These are phyloP conservation scores for Oncorhynchus tshawytscha DNA, from an alignment of 2,113 vertebrate genomes.

Conservation along the genomic window DNA sequence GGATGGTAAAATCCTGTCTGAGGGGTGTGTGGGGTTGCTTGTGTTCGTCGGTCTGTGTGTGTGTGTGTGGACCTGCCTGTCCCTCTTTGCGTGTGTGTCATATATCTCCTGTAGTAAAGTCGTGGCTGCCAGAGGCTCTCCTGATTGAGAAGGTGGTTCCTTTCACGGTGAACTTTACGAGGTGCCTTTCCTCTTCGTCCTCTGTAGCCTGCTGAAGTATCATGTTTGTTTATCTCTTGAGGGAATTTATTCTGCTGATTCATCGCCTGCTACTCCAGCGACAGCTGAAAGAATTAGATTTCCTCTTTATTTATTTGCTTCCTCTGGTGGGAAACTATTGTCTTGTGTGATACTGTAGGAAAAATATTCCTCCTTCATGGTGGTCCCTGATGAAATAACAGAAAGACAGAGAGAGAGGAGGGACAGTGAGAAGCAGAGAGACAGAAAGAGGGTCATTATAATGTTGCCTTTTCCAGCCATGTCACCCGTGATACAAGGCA, in stretches of 20 bases:
- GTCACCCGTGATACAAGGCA: too few species aligned
- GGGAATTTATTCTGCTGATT: slow-evolving; percentile 78
- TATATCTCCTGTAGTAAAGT: slow-evolving; percentile 49
- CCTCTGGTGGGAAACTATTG: slow-evolving; percentile 51
- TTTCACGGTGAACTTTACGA: slow-evolving; percentile 74
- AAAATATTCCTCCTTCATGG: slow-evolving; percentile 34
- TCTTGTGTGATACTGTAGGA: slow-evolving; percentile 53
- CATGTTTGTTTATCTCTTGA: slow-evolving; percentile 75
- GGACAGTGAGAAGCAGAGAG: too few species aligned
- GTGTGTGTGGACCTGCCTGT: slow-evolving; percentile 6
- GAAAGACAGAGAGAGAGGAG: slow-evolving; percentile 32
- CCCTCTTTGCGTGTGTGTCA: slow-evolving; percentile 45
- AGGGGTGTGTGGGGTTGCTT: slow-evolving; percentile 36
- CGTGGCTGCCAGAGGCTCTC: slow-evolving; percentile 35
- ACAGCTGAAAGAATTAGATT: slow-evolving; percentile 73
- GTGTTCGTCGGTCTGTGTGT: slow-evolving; percentile 32
- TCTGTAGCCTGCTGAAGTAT: slow-evolving; percentile 66
- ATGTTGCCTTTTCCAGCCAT: slow-evolving; percentile 26
- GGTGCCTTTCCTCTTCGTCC: slow-evolving; percentile 49
- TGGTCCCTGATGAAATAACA: slow-evolving; percentile 62
- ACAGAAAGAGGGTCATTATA: slow-evolving; percentile 51
- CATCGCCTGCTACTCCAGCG: slow-evolving; percentile 66
- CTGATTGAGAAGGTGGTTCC: slow-evolving; percentile 63
- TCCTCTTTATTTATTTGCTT: slow-evolving; percentile 75
- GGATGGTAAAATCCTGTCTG: slow-evolving; percentile 51